Base-by-base conservation (phyloP, 2,113 vertebrate genomes). In the Cebus imitator region DNA sequence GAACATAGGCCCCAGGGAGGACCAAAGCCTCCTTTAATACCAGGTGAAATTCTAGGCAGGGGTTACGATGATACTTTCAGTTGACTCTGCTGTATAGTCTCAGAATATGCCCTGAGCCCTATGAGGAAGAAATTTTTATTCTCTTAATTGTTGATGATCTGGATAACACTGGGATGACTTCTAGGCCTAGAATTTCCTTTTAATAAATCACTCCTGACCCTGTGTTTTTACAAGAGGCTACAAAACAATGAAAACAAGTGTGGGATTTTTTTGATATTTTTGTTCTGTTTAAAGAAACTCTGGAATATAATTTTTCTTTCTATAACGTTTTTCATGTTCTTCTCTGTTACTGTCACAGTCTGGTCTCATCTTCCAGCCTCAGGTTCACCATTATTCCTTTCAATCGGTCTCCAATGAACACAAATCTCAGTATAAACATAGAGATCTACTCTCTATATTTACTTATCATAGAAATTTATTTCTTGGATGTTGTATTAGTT, bases 1-100 rank as follows among this genome's bases (percentile, higher is more conserved):
- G 48, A 96, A 70, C 58, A 21, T 40, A 35, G n/a, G 32, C 57
- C 32, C 25, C 30, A 78, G 72, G 79, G 94, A 95, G 21, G 13
- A 87, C 12, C 21, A 43, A 81, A 83, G 40, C 32, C n/a, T 87
- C 80, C 21, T 91, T 94, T 83, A 81, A 90, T 58, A n/a, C 7
- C 50, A 84, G 70, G n/a, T 90, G 52, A 81, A 95, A 82, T 89
- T 94, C 55, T 48, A 86, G 32, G 37, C n/a, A 94, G 45, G 50
- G 40, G 6, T 3, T 17, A 93, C 70, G 84, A 58, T 23, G 87
- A 4, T 55, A n/a, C 50, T 79, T 96, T 64, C 32, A 68, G 17
- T 76, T 87, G 21, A 37, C 12, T 95, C n/a, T 87, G 73, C 57
- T 70, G 75, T 4, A 30, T 23, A 50, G 5, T 76, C 73, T 84